Evolutionary conservation across 1,140 invertebrate species (phyloP).

Genomic region (Saccostrea echinata): DNA sequence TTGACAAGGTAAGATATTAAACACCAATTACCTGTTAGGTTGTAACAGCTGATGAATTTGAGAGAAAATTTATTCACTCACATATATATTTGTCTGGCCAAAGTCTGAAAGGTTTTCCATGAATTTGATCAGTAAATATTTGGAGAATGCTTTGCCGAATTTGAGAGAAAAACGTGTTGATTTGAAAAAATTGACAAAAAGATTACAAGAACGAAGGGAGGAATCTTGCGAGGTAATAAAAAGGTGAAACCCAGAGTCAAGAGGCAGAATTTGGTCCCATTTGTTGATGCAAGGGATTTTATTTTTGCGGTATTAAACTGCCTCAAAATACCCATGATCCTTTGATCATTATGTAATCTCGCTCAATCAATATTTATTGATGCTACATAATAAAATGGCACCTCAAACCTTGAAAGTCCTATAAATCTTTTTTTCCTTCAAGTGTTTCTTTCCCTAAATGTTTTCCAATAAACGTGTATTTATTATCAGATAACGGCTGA

Average conservation of each 20-base stretch:
- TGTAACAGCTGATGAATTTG: conserved; percentile 13
- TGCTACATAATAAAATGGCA: conserved; percentile 6
- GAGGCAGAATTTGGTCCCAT: conserved; percentile 36
- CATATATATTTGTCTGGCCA: conserved; percentile 4
- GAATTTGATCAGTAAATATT: conserved; percentile 32
- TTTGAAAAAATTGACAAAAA: neutral
- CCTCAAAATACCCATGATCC: conserved; percentile 12
- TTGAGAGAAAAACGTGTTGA: conserved; percentile 28
- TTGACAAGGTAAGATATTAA: neutral
- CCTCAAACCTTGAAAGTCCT: neutral
- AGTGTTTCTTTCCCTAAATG: neutral
- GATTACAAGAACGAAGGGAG: neutral
- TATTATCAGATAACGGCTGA: conserved; percentile 4
- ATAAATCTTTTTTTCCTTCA: conserved; percentile 2
- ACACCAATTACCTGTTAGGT: conserved; percentile 6
- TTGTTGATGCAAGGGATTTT: conserved; percentile 21
- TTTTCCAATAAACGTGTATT: conserved; percentile 19
- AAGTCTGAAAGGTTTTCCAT: conserved; percentile 2
- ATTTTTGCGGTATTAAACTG: neutral
- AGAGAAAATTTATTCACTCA: neutral
- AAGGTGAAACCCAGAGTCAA: neutral
- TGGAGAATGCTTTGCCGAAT: neutral
- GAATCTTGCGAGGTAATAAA: neutral
- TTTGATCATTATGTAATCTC: conserved; percentile 30
- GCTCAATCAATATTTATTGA: conserved; percentile 30